phyloP scores from a whole-genome alignment of 2,888 invertebrate genomes.

The Heliconius ethilla region DNA sequence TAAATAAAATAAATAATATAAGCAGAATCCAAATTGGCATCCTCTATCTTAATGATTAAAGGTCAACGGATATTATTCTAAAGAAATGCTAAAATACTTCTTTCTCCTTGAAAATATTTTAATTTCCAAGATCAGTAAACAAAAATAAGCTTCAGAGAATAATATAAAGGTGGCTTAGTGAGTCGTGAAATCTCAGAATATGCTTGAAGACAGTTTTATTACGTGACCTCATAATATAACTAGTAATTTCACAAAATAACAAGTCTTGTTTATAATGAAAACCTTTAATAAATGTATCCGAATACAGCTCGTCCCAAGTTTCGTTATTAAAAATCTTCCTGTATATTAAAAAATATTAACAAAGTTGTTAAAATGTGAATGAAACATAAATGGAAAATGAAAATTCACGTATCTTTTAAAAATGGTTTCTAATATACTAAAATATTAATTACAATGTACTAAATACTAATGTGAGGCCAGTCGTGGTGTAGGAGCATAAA shows the following conservation, averaged over 20 bases:
- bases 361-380: neutral
- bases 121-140: slow-evolving; percentile 14
- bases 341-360: neutral
- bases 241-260: slow-evolving; percentile 10
- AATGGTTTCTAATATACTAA: neutral
- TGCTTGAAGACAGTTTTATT: slow-evolving; percentile 12
- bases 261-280: neutral
- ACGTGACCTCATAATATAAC: slow-evolving; percentile 10
- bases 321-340: neutral
- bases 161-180: slow-evolving; percentile 7
- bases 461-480: too few relatives aligned
- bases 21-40: neutral
- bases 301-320: neutral
- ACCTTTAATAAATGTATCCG: neutral
- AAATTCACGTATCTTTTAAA: neutral
- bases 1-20: neutral
- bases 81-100: neutral
- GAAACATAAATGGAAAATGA: neutral
- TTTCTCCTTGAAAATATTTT: slow-evolving; percentile 6
- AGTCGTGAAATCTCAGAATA: slow-evolving; percentile 1
- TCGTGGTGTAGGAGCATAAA: too few relatives aligned
- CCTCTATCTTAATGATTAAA: neutral
- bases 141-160: slow-evolving; percentile 14
- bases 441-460: neutral
- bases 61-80: neutral